Base-by-base conservation (phyloP, 2,888 invertebrate genomes). In the Physocephala rufipes region DNA sequence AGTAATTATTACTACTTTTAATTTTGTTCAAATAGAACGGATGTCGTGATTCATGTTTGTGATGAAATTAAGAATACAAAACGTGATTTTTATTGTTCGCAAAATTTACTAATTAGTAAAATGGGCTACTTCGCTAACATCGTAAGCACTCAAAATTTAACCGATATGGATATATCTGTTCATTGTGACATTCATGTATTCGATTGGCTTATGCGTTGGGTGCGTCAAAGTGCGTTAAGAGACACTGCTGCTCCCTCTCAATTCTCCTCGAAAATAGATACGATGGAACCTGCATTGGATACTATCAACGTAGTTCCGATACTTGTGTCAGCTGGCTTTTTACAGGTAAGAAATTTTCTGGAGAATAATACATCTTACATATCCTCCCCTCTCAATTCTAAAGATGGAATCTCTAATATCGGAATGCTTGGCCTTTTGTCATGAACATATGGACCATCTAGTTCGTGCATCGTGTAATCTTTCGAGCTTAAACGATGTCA, bases 121-220 rank as follows among this genome's bases (percentile, higher is more conserved):
- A 97, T 97, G 96, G 95, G 95, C 15, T 98, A 97, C 82, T 98
- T 97, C 86, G 95, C 95, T 13, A 94, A 95, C 81, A 94, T 95
- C 3, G 94, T 94, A 0, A 91, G 92, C 19, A 94, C 90, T 80
- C 94, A 95, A 82, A 89, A 91, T 71, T 85, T 95, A 9, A 93
- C 94, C 81, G 96, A 97, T 80, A 95, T 97, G 91, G 97, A 97
- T 81, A 97, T 98, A 77, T 96, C 96, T 0, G 97, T 98, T 0
- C 97, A 97, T 83, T 98, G 97, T 83, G 97, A 98, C 86, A 93
- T 98, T 71, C 90, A 93, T 83, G 96, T 97, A 74, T 98, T 98
- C 85, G 97, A 97, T 80, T 97, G 97, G 96, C 87, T 98, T 67
- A 96, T 97, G 93, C 91, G 92, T 76, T 97, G 97, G 95, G 94